Evolutionary conservation across 1,140 invertebrate genomes (phyloP).

Genomic region (Lepidurus apus): DNA sequence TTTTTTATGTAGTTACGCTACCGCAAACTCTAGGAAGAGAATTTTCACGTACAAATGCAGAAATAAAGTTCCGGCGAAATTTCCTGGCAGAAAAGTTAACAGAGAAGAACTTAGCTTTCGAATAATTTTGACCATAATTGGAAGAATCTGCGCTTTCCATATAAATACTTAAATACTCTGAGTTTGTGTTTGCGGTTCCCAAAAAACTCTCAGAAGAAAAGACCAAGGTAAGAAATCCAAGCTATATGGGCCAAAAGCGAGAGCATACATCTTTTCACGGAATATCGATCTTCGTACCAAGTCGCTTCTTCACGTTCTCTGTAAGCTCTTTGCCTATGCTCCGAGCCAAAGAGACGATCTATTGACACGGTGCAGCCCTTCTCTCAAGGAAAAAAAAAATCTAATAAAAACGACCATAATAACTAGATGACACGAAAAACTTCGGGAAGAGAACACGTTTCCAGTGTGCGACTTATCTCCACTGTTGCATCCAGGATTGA

Average conservation of each 20-base stretch:
- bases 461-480: neutral
- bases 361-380: neutral
- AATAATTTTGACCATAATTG: neutral
- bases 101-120: neutral
- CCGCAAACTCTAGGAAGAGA: too few relatives aligned
- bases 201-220: neutral
- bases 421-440: neutral
- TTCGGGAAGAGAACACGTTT: neutral
- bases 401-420: neutral
- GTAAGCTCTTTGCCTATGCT: conserved; percentile 35
- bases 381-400: neutral
- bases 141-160: neutral
- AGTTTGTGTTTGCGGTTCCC: neutral
- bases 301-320: conserved; percentile 37
- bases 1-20: neutral
- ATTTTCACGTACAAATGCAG: too few relatives aligned
- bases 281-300: conserved; percentile 20
- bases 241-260: neutral
- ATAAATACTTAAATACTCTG: neutral
- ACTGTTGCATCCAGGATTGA: neutral
- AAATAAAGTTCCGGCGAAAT: neutral
- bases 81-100: neutral
- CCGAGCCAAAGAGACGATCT: conserved; percentile 14
- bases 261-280: neutral
- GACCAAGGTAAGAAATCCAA: conserved; percentile 20